Evolutionary conservation across 2,797 vertebrate genomes (phyloP).

Genomic region (Pitangus sulphuratus): DNA sequence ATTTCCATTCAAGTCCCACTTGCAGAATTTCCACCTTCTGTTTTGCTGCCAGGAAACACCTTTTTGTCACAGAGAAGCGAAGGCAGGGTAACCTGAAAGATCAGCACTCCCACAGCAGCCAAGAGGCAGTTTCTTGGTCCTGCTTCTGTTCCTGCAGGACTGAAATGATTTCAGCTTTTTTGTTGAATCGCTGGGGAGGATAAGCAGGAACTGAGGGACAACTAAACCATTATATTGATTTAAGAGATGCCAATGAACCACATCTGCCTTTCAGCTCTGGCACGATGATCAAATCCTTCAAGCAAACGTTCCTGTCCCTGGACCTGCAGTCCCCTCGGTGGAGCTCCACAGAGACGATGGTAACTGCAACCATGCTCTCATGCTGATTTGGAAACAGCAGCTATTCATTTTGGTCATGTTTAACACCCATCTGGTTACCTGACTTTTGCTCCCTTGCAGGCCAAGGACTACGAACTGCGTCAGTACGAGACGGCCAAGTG

Average conservation of each 20-base stretch:
- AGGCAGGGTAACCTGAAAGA: fast-evolving
- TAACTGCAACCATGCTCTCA: not conserved
- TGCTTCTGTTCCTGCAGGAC: not conserved
- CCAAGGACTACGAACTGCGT: slow-evolving; percentile 53
- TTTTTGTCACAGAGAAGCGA: not conserved
- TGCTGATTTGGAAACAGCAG: fast-evolving
- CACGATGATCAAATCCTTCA: slow-evolving; percentile 68
- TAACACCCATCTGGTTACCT: not conserved
- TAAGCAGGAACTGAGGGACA: not conserved
- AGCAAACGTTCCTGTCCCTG: slow-evolving; percentile 57
- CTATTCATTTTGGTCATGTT: no score
- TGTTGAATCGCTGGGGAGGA: no score
- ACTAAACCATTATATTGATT: fast-evolving
- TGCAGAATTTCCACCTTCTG: not conserved
- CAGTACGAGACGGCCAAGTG: slow-evolving; percentile 50
- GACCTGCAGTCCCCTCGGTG: slow-evolving; percentile 59
- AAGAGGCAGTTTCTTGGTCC: not conserved
- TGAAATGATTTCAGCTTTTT: not conserved
- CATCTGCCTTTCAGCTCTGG: slow-evolving; percentile 9
- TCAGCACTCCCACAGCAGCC: not conserved
- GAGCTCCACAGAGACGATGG: not conserved
- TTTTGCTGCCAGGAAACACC: not conserved
- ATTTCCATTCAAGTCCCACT: not conserved
- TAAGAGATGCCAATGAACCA: not conserved
- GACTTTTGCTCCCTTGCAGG: slow-evolving; percentile 1